Percentiles rank a stretch among this genome's conserved stretches.
Conservation (phyloP, 2,797 vertebrate species). For the Buphagus erythrorhynchus region DNA sequence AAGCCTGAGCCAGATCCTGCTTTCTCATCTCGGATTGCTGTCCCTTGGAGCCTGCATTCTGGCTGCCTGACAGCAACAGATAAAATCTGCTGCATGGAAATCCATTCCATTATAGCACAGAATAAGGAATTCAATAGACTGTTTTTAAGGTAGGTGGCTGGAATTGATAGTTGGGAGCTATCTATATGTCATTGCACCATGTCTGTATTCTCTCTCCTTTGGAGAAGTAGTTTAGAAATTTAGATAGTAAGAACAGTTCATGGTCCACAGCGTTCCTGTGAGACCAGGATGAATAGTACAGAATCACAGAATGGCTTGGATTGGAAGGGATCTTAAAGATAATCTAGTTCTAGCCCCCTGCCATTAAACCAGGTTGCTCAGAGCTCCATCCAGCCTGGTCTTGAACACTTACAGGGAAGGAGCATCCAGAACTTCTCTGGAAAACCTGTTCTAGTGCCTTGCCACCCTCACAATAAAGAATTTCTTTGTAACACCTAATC, state of each 20-base stretch:
- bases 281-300: background rate
- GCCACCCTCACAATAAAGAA: background rate
- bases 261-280: background rate
- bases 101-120: background rate
- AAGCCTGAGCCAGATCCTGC: background rate
- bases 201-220: background rate
- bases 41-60: background rate
- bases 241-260: background rate
- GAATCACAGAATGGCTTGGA: background rate
- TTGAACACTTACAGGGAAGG: background rate
- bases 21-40: background rate
- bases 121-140: background rate
- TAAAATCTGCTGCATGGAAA: background rate
- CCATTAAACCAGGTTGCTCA: background rate
- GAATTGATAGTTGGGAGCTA: background rate
- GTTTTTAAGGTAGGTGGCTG: background rate
- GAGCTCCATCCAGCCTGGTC: background rate
- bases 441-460: background rate
- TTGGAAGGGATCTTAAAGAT: background rate
- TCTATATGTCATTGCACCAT: background rate
- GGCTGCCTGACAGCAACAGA: background rate
- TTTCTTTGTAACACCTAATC: background rate
- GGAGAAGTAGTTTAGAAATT: background rate
- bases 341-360: background rate
- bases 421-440: background rate